Conservation (phyloP, 2,797 vertebrate genomes). For the Prunella strophiata region DNA sequence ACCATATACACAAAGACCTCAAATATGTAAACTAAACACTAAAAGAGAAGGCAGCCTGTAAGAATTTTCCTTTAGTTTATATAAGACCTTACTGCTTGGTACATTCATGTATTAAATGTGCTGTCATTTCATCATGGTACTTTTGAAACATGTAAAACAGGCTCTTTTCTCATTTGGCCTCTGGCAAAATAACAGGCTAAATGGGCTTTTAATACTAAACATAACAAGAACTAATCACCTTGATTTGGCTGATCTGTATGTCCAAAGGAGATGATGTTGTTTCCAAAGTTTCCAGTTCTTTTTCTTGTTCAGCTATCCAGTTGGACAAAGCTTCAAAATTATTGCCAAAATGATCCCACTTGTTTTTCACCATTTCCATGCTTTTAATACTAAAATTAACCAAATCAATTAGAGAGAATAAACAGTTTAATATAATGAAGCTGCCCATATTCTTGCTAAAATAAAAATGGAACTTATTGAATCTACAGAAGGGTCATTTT, state of each 20-base stretch:
- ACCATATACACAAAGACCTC: conserved; percentile 28
- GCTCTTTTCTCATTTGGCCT: neutral
- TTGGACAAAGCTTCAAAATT: conserved; percentile 88
- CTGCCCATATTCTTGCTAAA: conserved; percentile 8
- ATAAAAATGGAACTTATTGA: conserved; percentile 3
- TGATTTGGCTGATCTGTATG: conserved; percentile 85
- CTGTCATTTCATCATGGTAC: neutral
- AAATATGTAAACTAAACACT: conserved; percentile 18
- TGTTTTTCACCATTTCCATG: conserved; percentile 89
- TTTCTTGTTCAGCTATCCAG: conserved; percentile 94
- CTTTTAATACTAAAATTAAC: conserved; percentile 90
- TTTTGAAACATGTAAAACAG: neutral
- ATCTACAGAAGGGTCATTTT: neutral
- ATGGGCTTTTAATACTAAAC: conserved; percentile 53
- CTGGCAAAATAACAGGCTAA: neutral
- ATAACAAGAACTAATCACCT: conserved; percentile 84
- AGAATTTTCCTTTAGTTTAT: neutral
- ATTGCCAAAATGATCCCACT: conserved; percentile 90
- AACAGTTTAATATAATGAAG: conserved; percentile 68
- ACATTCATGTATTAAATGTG: neutral
- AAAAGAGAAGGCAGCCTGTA: conserved; percentile 9
- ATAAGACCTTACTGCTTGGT: conserved; percentile 30
- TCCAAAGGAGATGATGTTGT: conserved; percentile 81
- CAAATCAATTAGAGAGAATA: conserved; percentile 79
- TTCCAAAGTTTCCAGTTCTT: conserved; percentile 85